These are phyloP conservation scores for Enteromius treurensis DNA, from an alignment of 2,797 vertebrate species.

Conservation along the genomic window DNA sequence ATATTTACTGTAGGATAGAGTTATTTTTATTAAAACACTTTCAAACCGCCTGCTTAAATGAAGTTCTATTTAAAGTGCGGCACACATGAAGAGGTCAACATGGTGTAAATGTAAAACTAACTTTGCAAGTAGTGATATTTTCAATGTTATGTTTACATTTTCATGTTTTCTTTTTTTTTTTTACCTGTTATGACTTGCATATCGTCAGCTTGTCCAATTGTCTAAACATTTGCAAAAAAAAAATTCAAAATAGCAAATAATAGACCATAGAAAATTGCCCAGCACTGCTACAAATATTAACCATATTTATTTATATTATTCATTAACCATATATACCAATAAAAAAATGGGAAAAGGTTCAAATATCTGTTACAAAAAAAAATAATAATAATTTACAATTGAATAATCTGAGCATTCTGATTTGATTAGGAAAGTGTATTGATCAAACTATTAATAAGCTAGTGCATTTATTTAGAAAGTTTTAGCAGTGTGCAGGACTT, in stretches of 20 bases:
- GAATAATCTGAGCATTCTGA: too few species aligned
- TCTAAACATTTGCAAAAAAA: too few species aligned
- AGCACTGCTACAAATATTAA: neutral
- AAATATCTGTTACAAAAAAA: neutral
- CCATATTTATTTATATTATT: too few species aligned
- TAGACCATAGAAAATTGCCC: neutral
- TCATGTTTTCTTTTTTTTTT: too few species aligned
- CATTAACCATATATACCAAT: too few species aligned
- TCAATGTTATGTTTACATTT: neutral
- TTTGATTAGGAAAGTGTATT: neutral
- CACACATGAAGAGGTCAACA: too few species aligned
- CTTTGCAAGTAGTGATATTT: neutral
- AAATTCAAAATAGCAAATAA: neutral
- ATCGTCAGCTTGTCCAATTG: neutral
- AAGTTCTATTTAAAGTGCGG: too few species aligned
- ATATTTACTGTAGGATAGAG: too few species aligned
- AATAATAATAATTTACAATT: neutral
- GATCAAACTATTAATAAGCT: neutral
- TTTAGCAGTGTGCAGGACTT: neutral
- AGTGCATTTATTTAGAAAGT: neutral
- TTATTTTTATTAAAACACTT: too few species aligned
- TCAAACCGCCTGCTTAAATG: neutral
- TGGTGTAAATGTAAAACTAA: too few species aligned
- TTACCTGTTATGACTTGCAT: neutral
- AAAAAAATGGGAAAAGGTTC: neutral